A percentile compares a stretch with the other conserved stretches of the same genome.
Evolutionary conservation across 1,140 invertebrate species (phyloP).

Genomic region (Zaprionus africanus): DNA sequence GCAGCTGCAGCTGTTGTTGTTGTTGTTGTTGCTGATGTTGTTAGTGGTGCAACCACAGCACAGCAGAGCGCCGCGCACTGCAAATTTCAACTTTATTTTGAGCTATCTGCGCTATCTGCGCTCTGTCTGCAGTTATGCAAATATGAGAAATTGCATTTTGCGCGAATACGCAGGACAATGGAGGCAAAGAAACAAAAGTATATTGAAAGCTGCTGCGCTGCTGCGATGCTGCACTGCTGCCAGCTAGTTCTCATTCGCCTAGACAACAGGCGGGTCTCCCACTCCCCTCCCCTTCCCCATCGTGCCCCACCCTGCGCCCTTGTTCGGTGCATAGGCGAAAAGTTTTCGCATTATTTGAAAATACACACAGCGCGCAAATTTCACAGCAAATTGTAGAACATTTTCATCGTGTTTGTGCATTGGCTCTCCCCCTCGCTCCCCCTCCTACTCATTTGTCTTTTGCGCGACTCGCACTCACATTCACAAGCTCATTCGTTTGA

Average conservation of each 20-base stretch:
- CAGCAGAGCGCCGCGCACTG: slow-evolving; percentile 8
- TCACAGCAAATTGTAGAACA: slow-evolving; percentile 76
- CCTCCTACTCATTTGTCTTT: slow-evolving; percentile 28
- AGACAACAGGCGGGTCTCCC: background rate
- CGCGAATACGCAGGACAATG: slow-evolving; percentile 67
- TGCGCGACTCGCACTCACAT: slow-evolving; percentile 12
- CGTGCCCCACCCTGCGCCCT: slow-evolving; percentile 16
- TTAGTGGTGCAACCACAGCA: slow-evolving; percentile 35
- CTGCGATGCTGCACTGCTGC: slow-evolving; percentile 8
- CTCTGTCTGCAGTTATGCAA: slow-evolving; percentile 79
- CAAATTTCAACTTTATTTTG: slow-evolving; percentile 80
- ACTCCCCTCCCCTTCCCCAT: background rate
- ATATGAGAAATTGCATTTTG: slow-evolving; percentile 82
- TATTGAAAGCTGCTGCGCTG: slow-evolving; percentile 57
- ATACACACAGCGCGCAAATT: slow-evolving; percentile 70
- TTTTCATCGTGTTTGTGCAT: slow-evolving; percentile 70
- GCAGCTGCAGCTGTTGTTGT: background rate
- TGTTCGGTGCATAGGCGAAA: slow-evolving; percentile 68
- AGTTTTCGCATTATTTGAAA: slow-evolving; percentile 82
- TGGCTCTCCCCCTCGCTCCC: slow-evolving; percentile 33
- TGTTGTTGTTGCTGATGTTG: slow-evolving; percentile 4
- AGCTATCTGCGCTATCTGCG: slow-evolving; percentile 59
- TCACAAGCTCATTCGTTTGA: slow-evolving; percentile 32
- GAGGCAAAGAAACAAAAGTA: slow-evolving; percentile 78
- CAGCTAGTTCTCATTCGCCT: slow-evolving; percentile 7